phyloP scores from a whole-genome alignment of 2,113 vertebrate genomes.

The Platichthys flesus region DNA sequence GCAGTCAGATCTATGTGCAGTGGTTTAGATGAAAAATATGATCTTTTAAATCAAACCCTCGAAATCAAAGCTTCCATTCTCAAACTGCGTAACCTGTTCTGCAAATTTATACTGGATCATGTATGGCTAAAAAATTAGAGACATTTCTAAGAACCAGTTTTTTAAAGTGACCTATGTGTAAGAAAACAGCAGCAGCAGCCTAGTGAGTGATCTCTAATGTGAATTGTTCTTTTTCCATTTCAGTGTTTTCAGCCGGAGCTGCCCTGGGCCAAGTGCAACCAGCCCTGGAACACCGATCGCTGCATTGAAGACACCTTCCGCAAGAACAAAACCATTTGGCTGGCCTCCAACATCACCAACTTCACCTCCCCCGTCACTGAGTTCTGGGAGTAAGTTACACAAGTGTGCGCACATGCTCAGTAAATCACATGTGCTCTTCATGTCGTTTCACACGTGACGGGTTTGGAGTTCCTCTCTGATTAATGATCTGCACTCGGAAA shows the following conservation, averaged over 20 bases:
- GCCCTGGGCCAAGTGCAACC: constrained; percentile 95
- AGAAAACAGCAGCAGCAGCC: too few species aligned
- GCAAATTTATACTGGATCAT: too few species aligned
- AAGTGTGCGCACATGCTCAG: background rate
- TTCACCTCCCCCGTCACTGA: constrained; percentile 96
- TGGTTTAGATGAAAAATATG: too few species aligned
- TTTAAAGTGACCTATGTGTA: too few species aligned
- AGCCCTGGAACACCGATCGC: constrained; percentile 90
- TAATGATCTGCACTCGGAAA: too few species aligned
- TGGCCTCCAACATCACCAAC: constrained; percentile 85
- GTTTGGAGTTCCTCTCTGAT: background rate
- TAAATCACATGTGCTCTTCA: background rate
- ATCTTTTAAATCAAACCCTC: too few species aligned
- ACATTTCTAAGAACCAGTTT: too few species aligned
- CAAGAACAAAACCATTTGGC: constrained; percentile 89
- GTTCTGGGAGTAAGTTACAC: constrained; percentile 96
- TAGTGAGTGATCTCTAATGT: too few species aligned
- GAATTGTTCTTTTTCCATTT: background rate
- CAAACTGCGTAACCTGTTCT: too few species aligned
- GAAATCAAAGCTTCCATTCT: too few species aligned
- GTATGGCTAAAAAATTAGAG: too few species aligned
- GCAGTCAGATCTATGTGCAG: too few species aligned
- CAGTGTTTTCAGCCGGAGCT: constrained; percentile 93
- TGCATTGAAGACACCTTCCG: constrained; percentile 94
- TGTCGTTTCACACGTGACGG: background rate